phyloP scores from a whole-genome alignment of 2,113 vertebrate species.

The Hemiscyllium ocellatum region DNA sequence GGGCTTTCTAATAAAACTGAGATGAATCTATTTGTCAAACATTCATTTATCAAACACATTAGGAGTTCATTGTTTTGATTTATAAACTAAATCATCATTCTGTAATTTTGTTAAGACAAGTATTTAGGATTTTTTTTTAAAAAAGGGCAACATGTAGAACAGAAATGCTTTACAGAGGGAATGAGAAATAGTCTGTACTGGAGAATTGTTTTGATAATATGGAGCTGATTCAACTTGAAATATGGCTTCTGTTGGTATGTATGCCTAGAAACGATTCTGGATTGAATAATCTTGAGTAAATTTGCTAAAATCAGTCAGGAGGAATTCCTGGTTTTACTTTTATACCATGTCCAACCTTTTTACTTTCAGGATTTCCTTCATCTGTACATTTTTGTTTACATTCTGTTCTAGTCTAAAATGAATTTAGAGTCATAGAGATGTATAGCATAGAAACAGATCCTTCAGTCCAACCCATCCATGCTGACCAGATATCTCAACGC shows the following conservation, averaged over 20 bases:
- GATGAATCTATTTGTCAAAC: background rate
- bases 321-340: background rate
- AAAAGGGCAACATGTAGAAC: background rate
- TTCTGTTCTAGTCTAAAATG: too few species aligned
- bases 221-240: background rate
- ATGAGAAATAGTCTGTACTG: background rate
- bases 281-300: background rate
- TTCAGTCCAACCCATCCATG: too few species aligned
- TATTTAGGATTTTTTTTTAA: background rate
- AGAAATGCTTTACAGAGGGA: background rate
- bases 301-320: background rate
- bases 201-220: background rate
- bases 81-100: background rate
- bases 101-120: background rate
- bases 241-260: too few species aligned
- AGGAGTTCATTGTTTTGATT: background rate
- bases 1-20: background rate
- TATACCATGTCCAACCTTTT: background rate
- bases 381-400: too few species aligned
- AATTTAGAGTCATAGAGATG: too few species aligned
- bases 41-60: background rate
- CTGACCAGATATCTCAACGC: too few species aligned
- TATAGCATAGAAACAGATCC: too few species aligned
- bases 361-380: background rate
- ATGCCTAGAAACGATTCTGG: background rate